Evolutionary conservation across 2,888 invertebrate genomes (phyloP).

Genomic region (Sthenelais limicola): DNA sequence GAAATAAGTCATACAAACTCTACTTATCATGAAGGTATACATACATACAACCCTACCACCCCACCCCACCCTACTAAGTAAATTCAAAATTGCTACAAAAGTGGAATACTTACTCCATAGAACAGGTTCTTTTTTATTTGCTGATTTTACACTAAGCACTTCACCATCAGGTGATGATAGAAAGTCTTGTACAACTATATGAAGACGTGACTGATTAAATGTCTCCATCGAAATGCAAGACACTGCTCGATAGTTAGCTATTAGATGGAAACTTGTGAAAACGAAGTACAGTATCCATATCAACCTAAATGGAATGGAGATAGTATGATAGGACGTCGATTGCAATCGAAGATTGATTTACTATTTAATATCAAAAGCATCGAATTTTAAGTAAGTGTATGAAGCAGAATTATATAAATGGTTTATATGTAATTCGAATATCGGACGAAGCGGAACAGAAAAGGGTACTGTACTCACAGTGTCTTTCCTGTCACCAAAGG

Average conservation of each 20-base stretch:
- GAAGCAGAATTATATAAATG: no score
- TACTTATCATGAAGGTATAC: no score
- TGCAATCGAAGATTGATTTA: not conserved
- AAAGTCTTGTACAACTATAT: conserved; percentile 77
- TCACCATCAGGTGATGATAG: conserved; percentile 7
- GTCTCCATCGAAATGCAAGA: conserved; percentile 84
- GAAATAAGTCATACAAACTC: no score
- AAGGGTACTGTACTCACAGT: conserved; percentile 63
- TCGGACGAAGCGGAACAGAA: not conserved
- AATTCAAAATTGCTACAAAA: not conserved
- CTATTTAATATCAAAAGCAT: no score
- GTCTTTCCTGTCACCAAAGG: conserved; percentile 75
- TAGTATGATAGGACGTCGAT: not conserved
- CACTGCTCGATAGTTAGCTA: conserved; percentile 91
- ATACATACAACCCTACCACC: no score
- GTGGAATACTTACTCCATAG: conserved; percentile 43
- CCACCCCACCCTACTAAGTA: no score
- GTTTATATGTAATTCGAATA: not conserved
- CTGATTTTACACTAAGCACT: conserved; percentile 42
- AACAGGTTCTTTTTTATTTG: conserved; percentile 51
- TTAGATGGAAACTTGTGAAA: conserved; percentile 85
- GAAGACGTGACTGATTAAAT: conserved; percentile 85
- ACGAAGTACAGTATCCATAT: conserved; percentile 82
- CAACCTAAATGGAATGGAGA: conserved; percentile 79
- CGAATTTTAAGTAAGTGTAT: no score